phyloP scores from a whole-genome alignment of 2,888 invertebrate species.

The Meloe dianella region DNA sequence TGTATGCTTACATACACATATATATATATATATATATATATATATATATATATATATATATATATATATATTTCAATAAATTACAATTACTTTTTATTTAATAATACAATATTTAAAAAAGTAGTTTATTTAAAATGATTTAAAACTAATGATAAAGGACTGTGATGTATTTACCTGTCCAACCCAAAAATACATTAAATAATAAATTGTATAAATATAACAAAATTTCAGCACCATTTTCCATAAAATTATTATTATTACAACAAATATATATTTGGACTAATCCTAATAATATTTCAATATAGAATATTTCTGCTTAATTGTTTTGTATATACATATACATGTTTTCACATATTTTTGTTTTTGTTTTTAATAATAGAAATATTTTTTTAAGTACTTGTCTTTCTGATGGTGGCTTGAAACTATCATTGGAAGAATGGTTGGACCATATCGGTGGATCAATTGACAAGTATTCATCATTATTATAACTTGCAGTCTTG shows the following conservation, averaged over 20 bases:
- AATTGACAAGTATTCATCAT: slow-evolving; percentile 33
- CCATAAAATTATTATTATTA: background rate
- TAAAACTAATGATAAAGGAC: background rate
- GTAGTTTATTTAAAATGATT: slow-evolving; percentile 23
- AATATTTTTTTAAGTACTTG: slow-evolving; percentile 1
- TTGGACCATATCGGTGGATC: slow-evolving; percentile 29
- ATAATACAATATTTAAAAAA: slow-evolving; percentile 32
- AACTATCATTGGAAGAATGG: slow-evolving; percentile 18
- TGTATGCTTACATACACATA: slow-evolving; percentile 25
- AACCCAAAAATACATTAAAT: background rate
- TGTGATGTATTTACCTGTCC: slow-evolving; percentile 13
- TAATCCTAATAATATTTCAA: background rate
- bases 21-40: too few species aligned
- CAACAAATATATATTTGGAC: background rate
- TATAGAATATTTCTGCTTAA: too few species aligned
- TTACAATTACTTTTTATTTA: slow-evolving; percentile 28
- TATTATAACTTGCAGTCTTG: slow-evolving; percentile 28
- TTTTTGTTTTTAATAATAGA: background rate
- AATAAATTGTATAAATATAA: background rate
- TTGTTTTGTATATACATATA: too few species aligned
- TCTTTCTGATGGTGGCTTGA: background rate
- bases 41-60: too few species aligned
- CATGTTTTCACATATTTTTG: background rate
- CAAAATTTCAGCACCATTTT: slow-evolving; percentile 8
- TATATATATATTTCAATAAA: slow-evolving; percentile 23